These are phyloP conservation scores for Hylaea fasciaria DNA, from an alignment of 2,888 invertebrate species.

Conservation along the genomic window DNA sequence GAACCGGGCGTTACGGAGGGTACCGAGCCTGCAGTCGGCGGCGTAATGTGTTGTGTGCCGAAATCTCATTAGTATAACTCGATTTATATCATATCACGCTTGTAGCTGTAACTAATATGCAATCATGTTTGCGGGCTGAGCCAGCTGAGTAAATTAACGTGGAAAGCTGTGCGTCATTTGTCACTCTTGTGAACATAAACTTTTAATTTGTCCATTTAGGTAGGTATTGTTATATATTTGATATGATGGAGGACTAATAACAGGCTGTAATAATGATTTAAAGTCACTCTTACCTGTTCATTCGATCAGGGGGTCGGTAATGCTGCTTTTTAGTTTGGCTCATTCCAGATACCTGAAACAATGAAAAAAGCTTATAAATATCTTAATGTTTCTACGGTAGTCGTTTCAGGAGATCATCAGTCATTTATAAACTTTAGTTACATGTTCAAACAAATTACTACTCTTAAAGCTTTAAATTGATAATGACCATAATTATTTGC, in stretches of 20 bases:
- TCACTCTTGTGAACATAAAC: background rate
- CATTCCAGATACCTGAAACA: slow-evolving; percentile 80
- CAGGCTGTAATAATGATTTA: background rate
- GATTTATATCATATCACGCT: slow-evolving; percentile 41
- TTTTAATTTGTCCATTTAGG: too few species aligned
- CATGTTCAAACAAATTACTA: too few species aligned
- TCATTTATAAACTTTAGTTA: too few species aligned
- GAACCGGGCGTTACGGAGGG: slow-evolving; percentile 57
- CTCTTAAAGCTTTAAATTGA: too few species aligned
- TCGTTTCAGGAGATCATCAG: too few species aligned
- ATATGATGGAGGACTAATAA: too few species aligned
- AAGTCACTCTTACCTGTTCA: slow-evolving; percentile 65
- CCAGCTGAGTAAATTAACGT: slow-evolving; percentile 18
- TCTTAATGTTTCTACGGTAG: too few species aligned
- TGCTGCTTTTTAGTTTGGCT: slow-evolving; percentile 65
- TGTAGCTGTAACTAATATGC: slow-evolving; percentile 37
- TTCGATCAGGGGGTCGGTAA: slow-evolving; percentile 73
- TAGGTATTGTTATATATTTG: too few species aligned
- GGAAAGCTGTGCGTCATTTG: slow-evolving; percentile 13
- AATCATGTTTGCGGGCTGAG: slow-evolving; percentile 29
- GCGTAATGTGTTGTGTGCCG: slow-evolving; percentile 48
- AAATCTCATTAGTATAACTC: slow-evolving; percentile 42
- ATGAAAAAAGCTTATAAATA: slow-evolving; percentile 31
- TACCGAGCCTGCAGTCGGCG: slow-evolving; percentile 48
- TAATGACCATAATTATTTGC: too few species aligned